Conservation (phyloP, 2,113 vertebrate genomes). For the Apus apus region DNA sequence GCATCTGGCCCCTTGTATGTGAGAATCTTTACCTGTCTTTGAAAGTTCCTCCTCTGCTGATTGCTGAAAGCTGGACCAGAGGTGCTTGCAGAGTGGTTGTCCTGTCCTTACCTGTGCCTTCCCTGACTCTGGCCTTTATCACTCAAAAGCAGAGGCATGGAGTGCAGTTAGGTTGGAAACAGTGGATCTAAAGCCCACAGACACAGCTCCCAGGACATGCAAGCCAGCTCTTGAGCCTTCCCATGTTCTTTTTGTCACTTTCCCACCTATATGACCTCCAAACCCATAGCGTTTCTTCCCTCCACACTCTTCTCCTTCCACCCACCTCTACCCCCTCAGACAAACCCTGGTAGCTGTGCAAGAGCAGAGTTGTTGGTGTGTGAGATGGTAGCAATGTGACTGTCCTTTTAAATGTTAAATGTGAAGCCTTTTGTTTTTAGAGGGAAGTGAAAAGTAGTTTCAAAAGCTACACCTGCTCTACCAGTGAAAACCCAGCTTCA, state of each 20-base stretch:
- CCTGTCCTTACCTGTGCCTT: background rate
- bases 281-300: background rate
- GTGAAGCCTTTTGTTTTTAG: background rate
- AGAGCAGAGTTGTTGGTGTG: background rate
- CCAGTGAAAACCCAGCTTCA: background rate
- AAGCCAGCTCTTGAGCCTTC: background rate
- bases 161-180: background rate
- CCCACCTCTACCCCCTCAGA: background rate
- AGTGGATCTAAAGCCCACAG: background rate
- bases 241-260: background rate
- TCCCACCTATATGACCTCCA: background rate
- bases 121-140: background rate
- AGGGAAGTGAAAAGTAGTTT: background rate
- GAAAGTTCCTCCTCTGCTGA: background rate
- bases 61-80: background rate
- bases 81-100: background rate
- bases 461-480: background rate
- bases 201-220: background rate
- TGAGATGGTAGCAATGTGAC: background rate
- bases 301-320: background rate
- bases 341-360: background rate
- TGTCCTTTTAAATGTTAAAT: background rate
- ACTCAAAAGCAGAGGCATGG: background rate
- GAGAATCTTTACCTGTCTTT: background rate
- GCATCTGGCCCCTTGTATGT: rapidly evolving